Conservation (phyloP, 2,113 vertebrate species). For the Hippopotamus amphibius region DNA sequence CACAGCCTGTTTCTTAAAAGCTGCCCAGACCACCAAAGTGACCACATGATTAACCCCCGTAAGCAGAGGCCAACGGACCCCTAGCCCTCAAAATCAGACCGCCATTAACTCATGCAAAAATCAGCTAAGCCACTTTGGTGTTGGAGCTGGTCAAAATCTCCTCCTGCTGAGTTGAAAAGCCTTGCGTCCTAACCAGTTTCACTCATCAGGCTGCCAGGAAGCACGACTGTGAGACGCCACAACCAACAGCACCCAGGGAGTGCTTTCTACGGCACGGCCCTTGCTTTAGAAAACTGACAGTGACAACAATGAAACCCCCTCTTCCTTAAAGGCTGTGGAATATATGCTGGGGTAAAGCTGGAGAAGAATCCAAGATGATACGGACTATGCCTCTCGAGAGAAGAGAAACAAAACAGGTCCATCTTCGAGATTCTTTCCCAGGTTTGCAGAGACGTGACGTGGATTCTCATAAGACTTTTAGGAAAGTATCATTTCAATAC, state of each 20-base stretch:
- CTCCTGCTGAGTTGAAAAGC: background rate
- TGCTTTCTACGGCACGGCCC: too few relatives aligned
- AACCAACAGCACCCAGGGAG: rapidly evolving
- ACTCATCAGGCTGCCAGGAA: background rate
- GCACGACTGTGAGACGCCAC: background rate
- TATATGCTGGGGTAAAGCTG: background rate
- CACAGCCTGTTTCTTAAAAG: too few relatives aligned
- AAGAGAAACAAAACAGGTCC: background rate
- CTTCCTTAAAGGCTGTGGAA: background rate
- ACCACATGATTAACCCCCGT: rapidly evolving
- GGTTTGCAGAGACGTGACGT: background rate
- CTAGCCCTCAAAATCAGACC: background rate
- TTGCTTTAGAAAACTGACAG: background rate
- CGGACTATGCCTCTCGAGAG: rapidly evolving
- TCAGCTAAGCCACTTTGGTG: too few relatives aligned
- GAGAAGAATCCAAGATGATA: too few relatives aligned
- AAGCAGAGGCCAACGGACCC: background rate
- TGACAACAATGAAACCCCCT: too few relatives aligned
- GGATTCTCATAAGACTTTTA: rapidly evolving
- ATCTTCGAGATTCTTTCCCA: rapidly evolving
- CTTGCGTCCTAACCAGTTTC: background rate
- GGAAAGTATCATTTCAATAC: rapidly evolving
- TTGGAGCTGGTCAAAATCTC: background rate
- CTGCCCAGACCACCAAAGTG: rapidly evolving
- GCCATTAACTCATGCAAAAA: rapidly evolving